Percentiles rank a stretch among this genome's conserved stretches.
Evolutionary conservation across 2,113 vertebrate species (phyloP).

Genomic region (Nyctereutes procyonoides): DNA sequence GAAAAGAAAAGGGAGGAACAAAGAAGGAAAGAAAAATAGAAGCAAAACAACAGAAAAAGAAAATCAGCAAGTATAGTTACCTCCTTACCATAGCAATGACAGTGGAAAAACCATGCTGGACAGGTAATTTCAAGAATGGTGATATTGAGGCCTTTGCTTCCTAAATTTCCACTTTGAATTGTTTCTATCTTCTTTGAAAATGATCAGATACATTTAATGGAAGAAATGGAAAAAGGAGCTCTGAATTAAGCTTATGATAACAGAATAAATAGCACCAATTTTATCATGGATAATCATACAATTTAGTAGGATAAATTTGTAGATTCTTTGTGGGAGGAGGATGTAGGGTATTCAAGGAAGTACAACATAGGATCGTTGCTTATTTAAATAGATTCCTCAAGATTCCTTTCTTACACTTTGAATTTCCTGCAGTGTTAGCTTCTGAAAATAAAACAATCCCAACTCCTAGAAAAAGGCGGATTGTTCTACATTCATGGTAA

Average conservation of each 20-base stretch:
- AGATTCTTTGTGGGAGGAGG: not conserved
- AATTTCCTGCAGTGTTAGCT: not conserved
- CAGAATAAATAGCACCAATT: not conserved
- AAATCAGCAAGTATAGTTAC: not conserved
- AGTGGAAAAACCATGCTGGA: not conserved
- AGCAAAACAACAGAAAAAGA: not conserved
- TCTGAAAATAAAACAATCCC: slow-evolving; percentile 43
- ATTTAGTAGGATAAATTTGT: not conserved
- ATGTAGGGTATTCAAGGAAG: not conserved
- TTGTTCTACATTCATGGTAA: not conserved
- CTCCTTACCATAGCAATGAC: not conserved
- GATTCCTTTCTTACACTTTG: slow-evolving; percentile 50
- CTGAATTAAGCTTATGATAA: not conserved
- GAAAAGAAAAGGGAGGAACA: too few relatives aligned
- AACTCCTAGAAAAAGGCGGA: not conserved
- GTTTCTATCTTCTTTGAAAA: slow-evolving; percentile 27
- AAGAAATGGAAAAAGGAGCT: slow-evolving; percentile 32
- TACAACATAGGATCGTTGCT: not conserved
- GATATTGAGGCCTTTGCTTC: not conserved
- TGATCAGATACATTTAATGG: not conserved
- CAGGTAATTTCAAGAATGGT: not conserved
- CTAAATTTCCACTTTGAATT: not conserved
- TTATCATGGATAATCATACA: not conserved
- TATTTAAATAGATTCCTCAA: not conserved
- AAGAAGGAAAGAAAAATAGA: not conserved